Base-by-base conservation (phyloP, 2,113 vertebrate species). In the Rhinoderma darwinii region DNA sequence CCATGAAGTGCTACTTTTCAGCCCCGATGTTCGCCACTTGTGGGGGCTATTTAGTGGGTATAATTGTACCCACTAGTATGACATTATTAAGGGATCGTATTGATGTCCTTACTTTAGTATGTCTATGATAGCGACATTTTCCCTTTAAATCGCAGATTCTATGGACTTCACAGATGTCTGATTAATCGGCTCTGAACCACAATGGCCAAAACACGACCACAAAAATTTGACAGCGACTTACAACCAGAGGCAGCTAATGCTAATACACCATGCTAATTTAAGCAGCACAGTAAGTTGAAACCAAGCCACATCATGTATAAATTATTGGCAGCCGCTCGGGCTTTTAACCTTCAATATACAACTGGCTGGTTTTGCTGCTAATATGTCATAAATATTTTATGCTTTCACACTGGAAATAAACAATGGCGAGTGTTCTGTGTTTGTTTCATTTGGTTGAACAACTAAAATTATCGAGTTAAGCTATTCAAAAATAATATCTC, bases 311-410 rank as follows among this genome's bases (percentile, higher is more conserved):
- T 86, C 56, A 78, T 86, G 54, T 78, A 75, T 85, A 86, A 86
- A 86, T 68, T 61, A 77, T 86, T 35, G 54, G 41, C 41, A 27
- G 25, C 73, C 37, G 56, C 63, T 78, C 44, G 10, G 27, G 56
- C 75, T 86, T 86, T 86, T 78, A 78, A 35, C 84, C 56, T 86
- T 78, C 44, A 74, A 72, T 78, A 66, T 78, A 66, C 30, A 78
- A 32, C 27, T 68, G 74, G 61, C 74, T 61, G 75, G 74, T 66
- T 86, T 66, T 78, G 56, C 25, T 35, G 54, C 54, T 86, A 75
- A 78, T 78, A 86, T 68, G 35, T 6, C 74, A 68, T 86, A 86
- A 63, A 86, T 86, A 78, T 68, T 86, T 86, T 30, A 83, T 37
- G 27, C 27, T 37, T 68, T 86, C 37, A 39, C 56, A 78, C 84